Base-by-base conservation (phyloP, 53 echinoderm and acorn worm species). In the Holothuria scabra region DNA sequence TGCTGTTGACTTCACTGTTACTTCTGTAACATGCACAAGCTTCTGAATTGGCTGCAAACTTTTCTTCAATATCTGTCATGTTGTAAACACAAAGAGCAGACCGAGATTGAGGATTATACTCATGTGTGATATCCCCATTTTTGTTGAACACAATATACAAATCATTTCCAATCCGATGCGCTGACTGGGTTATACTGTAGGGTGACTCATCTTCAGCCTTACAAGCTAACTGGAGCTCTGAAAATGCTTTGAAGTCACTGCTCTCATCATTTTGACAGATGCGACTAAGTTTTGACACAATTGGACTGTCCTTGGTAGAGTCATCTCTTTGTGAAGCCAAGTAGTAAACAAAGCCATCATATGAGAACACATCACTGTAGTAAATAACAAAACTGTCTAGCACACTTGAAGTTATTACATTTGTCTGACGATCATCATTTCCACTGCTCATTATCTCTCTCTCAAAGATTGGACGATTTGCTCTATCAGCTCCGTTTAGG, bases 31-130 rank as follows among this genome's bases (percentile, higher is more conserved):
- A 67, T 26, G 62, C 82, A 56, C 67, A 65, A 24, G 80, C 46
- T n/a, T 24, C 28, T n/a, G 74, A 62, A 65, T 87, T 88, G 14
- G 60, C 67, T 8, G 22, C 23, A 87, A 93, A 90, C 31, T 69
- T 85, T 1, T 63, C 62, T 76, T 87, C 87, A 8, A 93, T 48
- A 32, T 85, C 79, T 49, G 22, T 64, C 90, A 93, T 93, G 44
- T 85, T 85, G 63, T 86, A 93, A 38, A 87, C 38, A 79, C 93
- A 93, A 44, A 93, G 81, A 34, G 88, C 93, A 22, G 93, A 93
- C 30, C 75, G 49, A 13, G 85, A 24, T 5, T 30, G 81, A 59
- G 85, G 85, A 35, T 69, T 69, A 38, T 19, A 22, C 24, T 69
- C 69, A 69, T 69, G 19, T n/a, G 22, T 9, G 8, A 11, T 11